Conservation (phyloP, 2,888 invertebrate genomes). For the Agrochola litura region DNA sequence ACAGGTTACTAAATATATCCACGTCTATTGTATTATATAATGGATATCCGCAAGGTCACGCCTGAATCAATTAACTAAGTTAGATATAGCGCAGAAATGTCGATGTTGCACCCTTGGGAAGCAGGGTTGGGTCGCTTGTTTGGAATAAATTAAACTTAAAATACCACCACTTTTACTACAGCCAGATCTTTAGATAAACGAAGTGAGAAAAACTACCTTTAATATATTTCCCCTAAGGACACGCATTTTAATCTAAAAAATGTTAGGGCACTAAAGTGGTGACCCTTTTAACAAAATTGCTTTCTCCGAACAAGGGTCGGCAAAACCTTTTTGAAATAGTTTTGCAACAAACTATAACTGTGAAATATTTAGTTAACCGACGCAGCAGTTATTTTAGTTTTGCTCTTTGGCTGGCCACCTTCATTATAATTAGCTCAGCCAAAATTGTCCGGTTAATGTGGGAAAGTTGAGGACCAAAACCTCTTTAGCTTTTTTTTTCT, state of each 20-base stretch:
- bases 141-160: neutral
- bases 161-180: neutral
- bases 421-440: conserved; percentile 37
- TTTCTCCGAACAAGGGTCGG: conserved; percentile 39
- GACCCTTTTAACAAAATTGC: conserved; percentile 66
- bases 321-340: conserved; percentile 47
- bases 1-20: no score
- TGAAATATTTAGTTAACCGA: conserved; percentile 41
- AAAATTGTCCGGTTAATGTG: neutral
- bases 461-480: neutral
- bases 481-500: no score
- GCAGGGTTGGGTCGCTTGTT: neutral
- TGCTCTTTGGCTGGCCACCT: conserved; percentile 12
- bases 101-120: no score
- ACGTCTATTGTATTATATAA: no score
- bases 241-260: conserved; percentile 60
- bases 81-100: no score
- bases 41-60: no score
- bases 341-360: conserved; percentile 40
- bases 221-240: conserved; percentile 31
- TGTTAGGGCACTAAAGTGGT: conserved; percentile 43
- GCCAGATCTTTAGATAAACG: conserved; percentile 13
- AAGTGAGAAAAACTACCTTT: conserved; percentile 1
- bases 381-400: conserved; percentile 22
- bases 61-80: no score